Evolutionary conservation across 2,113 vertebrate genomes (phyloP).

Genomic region (Mesitornis unicolor): DNA sequence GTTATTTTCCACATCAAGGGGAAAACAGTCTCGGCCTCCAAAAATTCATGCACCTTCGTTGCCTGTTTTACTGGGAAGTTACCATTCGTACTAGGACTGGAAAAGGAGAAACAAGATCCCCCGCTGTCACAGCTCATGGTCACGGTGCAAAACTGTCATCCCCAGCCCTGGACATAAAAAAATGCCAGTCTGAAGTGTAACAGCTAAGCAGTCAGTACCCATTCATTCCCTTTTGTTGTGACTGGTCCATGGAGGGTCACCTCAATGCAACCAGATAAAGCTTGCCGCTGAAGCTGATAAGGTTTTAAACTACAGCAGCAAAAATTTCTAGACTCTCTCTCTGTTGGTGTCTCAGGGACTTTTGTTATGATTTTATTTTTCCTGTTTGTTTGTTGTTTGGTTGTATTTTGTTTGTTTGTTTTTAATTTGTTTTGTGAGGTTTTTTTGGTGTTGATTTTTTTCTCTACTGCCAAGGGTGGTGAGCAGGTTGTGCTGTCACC

Average conservation of each 20-base stretch:
- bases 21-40: not conserved
- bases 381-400: not conserved
- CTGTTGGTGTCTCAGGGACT: not conserved
- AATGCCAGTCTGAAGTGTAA: not conserved
- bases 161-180: not conserved
- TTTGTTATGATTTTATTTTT: not conserved
- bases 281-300: not conserved
- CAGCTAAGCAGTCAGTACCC: rapidly evolving
- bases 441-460: not conserved
- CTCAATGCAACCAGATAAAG: rapidly evolving
- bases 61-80: not conserved
- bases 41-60: not conserved
- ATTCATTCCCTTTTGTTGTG: not conserved
- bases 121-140: not conserved
- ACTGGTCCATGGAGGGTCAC: not conserved
- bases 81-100: not conserved
- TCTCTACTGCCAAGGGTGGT: not conserved
- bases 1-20: not conserved
- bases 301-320: not conserved
- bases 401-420: too few relatives aligned
- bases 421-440: not conserved
- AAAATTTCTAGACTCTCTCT: not conserved
- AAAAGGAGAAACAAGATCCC: not conserved
- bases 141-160: not conserved
- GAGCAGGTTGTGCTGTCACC: not conserved